These are phyloP conservation scores for Rhopalosiphum maidis DNA, from an alignment of 1,140 invertebrate species.

Conservation along the genomic window DNA sequence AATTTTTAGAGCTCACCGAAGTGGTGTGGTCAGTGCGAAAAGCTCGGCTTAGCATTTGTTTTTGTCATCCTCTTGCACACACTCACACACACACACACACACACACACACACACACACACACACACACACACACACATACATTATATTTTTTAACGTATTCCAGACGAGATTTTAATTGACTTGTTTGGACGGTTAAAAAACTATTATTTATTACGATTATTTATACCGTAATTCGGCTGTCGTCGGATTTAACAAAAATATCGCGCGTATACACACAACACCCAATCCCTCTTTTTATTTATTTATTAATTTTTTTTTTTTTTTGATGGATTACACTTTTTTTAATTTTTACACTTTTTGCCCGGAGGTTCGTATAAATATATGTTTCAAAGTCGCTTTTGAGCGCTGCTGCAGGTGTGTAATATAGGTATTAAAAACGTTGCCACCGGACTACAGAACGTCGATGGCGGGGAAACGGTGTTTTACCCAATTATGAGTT, in stretches of 20 bases:
- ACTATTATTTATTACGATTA: constrained; percentile 54
- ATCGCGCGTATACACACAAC: neutral
- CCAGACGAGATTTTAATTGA: constrained; percentile 52
- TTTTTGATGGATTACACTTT: constrained; percentile 45
- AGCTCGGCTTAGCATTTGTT: constrained; percentile 24
- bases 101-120: neutral
- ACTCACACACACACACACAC: neutral
- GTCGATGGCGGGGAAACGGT: neutral
- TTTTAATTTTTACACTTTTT: constrained; percentile 14
- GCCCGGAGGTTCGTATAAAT: neutral
- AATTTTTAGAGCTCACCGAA: neutral
- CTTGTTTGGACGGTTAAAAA: constrained; percentile 51
- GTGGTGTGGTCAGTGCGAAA: neutral
- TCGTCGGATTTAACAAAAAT: constrained; percentile 47
- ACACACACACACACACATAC: neutral
- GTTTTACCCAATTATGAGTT: constrained; percentile 32
- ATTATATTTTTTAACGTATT: constrained; percentile 14
- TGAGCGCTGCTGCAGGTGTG: neutral
- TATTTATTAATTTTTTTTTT: constrained; percentile 53
- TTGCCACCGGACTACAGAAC: neutral
- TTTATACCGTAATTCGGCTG: constrained; percentile 39
- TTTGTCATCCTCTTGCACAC: neutral
- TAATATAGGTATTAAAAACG: constrained; percentile 14
- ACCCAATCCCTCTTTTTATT: constrained; percentile 32
- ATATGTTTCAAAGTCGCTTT: constrained; percentile 17